Evolutionary conservation across 2,113 vertebrate genomes (phyloP), one percentile per base, ranked within the genome.

Genomic region (Blennius ocellaris): DNA sequence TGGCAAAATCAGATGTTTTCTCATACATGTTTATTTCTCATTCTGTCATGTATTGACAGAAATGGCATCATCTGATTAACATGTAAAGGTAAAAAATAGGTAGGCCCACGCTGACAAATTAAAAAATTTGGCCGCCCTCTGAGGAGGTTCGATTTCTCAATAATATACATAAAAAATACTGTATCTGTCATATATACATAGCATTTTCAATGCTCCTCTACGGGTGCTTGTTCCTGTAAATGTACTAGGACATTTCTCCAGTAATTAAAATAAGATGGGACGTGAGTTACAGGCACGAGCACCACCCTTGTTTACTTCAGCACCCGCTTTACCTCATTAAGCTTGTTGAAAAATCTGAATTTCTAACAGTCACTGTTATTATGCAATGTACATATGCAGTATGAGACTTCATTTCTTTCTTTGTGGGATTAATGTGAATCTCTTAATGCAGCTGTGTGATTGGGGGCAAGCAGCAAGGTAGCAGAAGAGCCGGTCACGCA

Each of bases 241-340:
- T 41, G 37, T 59, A 39, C 45, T 30, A 15, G 12, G 15, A 38
- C 30, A 9, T 48, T 30, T 47, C 40, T 52, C 17, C 37, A 21
- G 38, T 15, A 36, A 14, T 17, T 51, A 1, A 2, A 15, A 8
- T 12, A 7, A 17, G 30, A 50, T 2, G 43, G 38, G 15, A 5
- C 12, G 14, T 0, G 11, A 39, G 7, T 55, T 36, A 14, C 12
- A 16, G 58, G 37, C 50, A 39, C 56, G 40, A 56, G 12, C 55
- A 52, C 60, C 57, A n/a, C 21, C 7, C 59, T 30, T 53, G 36
- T 73, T 41, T n/a, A 66, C 36, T 12, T 16, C 37, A 14, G 12
- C 47, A 30, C 65, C 56, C 49, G 37, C 38, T 14, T 45, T 2
- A 7, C 53, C 43, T 55, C 11, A 11, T 37, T 55, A 30, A 59